A percentile compares a stretch with the other conserved stretches of the same genome.
Conservation (phyloP, 2,797 vertebrate species). For the Ptychobarbus kaznakovi region DNA sequence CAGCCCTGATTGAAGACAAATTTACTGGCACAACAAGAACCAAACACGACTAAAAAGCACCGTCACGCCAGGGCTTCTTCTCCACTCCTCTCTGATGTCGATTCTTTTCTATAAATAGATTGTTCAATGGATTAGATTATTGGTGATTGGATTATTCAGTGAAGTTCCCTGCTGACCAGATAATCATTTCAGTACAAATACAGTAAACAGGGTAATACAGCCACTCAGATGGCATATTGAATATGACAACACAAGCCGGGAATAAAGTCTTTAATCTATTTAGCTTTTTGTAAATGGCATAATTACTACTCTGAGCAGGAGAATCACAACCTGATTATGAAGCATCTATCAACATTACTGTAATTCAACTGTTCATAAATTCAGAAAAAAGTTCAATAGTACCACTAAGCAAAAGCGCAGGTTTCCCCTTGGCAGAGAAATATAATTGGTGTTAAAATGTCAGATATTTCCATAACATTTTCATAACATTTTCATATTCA, state of each 20-base stretch:
- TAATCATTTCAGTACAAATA: constrained; percentile 39
- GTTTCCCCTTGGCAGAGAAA: neutral
- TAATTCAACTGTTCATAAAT: constrained; percentile 4
- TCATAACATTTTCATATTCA: neutral
- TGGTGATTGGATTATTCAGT: constrained; percentile 47
- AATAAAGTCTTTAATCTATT: constrained; percentile 55
- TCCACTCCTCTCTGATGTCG: neutral
- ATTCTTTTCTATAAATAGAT: constrained; percentile 31
- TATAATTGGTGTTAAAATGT: neutral
- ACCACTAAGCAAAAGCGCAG: neutral
- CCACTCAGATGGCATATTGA: constrained; percentile 43
- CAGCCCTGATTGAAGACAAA: neutral
- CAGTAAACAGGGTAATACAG: constrained; percentile 45
- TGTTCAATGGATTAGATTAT: constrained; percentile 43
- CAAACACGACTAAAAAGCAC: constrained; percentile 14
- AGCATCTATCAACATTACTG: constrained; percentile 35
- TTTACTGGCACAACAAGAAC: neutral
- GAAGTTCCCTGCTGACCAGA: constrained; percentile 25
- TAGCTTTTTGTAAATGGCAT: constrained; percentile 52
- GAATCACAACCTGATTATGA: constrained; percentile 48
- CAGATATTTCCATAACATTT: neutral
- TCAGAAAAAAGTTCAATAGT: neutral
- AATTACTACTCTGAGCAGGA: constrained; percentile 47
- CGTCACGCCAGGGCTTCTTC: neutral
- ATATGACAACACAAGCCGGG: constrained; percentile 52